Conservation (phyloP, 2,797 vertebrate genomes). For the Pipistrellus nathusii region DNA sequence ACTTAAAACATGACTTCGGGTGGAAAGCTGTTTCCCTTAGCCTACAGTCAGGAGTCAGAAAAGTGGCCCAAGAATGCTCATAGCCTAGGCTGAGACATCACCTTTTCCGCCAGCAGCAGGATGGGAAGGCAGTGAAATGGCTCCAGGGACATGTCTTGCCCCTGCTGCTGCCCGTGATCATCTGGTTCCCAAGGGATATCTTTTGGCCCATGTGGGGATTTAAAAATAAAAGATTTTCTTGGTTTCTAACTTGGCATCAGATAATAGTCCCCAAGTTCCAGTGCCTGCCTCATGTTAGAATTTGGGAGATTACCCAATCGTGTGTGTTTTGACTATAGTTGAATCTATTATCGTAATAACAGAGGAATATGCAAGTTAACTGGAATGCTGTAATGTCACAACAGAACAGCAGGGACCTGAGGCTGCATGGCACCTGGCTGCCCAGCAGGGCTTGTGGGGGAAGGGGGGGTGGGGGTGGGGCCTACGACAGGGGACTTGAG, state of each 20-base stretch:
- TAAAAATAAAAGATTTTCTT: neutral
- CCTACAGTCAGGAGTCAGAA: neutral
- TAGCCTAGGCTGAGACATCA: neutral
- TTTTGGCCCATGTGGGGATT: neutral
- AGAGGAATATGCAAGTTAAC: too few species aligned
- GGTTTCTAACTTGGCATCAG: conserved; percentile 5
- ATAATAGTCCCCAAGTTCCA: neutral
- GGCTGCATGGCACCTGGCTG: too few species aligned
- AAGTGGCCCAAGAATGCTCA: neutral
- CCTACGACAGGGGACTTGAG: too few species aligned
- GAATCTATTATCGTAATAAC: neutral
- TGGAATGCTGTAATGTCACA: too few species aligned
- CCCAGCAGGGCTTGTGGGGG: too few species aligned
- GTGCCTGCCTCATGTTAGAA: neutral
- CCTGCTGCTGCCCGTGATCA: neutral
- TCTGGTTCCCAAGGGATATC: neutral
- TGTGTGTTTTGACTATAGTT: neutral
- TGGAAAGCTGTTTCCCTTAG: conserved; percentile 14
- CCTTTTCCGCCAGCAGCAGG: neutral
- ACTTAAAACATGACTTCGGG: conserved; percentile 10
- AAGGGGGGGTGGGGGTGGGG: too few species aligned
- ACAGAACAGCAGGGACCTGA: too few species aligned
- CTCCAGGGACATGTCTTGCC: neutral
- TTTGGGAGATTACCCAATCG: neutral
- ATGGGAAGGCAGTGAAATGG: neutral